phyloP scores from a whole-genome alignment of 2,113 vertebrate genomes.

The Triplophysa dalaica region DNA sequence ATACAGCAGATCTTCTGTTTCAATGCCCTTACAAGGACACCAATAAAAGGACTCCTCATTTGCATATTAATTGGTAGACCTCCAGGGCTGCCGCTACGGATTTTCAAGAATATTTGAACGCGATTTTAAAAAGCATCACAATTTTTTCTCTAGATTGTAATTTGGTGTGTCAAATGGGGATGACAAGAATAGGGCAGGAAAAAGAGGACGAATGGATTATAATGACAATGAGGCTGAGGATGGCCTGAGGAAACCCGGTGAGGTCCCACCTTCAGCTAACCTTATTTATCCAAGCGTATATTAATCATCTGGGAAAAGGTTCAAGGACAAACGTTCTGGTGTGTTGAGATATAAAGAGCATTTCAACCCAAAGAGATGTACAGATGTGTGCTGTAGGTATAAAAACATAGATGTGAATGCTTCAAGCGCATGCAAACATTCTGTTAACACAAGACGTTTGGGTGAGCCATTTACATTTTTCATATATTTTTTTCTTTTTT shows the following conservation, averaged over 20 bases:
- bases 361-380: background rate
- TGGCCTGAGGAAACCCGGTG: constrained; percentile 27
- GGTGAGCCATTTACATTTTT: too few species aligned
- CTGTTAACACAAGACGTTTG: too few species aligned
- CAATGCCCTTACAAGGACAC: constrained; percentile 47
- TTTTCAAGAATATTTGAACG: constrained; percentile 25
- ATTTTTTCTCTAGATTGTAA: background rate
- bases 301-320: constrained; percentile 2
- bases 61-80: constrained; percentile 58
- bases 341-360: background rate
- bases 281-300: constrained; percentile 14
- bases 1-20: constrained; percentile 53
- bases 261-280: constrained; percentile 47
- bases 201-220: constrained; percentile 48
- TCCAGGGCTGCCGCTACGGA: constrained; percentile 37
- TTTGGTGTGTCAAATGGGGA: constrained; percentile 5
- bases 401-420: too few species aligned
- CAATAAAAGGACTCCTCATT: constrained; percentile 58
- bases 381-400: background rate
- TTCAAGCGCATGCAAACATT: too few species aligned
- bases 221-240: constrained; percentile 24
- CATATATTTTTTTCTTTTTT: too few species aligned
- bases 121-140: constrained; percentile 17
- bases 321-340: constrained; percentile 3
- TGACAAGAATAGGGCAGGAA: constrained; percentile 26